Base-by-base conservation (phyloP, 1,140 invertebrate species). In the Pygmarrhopalites habei region DNA sequence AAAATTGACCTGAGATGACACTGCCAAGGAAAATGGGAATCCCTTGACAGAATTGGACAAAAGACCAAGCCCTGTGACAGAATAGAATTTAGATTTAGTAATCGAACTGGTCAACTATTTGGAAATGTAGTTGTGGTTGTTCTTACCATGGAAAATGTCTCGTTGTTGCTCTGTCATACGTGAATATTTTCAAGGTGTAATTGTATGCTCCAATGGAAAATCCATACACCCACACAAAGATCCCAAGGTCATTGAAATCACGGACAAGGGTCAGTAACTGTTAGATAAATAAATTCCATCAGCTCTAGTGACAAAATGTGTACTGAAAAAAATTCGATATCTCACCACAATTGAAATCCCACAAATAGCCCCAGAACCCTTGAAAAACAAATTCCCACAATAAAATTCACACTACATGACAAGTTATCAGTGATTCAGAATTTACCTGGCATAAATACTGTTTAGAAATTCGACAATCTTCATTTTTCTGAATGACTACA, bases 11-110 rank as follows among this genome's bases (percentile, higher is more conserved):
- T 74, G 88, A 86, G 56, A 90, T 82, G 15, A 88, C 88, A 21
- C 90, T 86, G 30, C 89, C 90, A 46, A 90, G 82, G 2, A 88
- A 83, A 23, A 90, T 86, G 10, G 89, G 87, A 70, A 92, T 82
- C 1, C 87, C 86, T 74, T 92, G 89, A 2, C 86, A 87, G 71
- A 86, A 90, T 74, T 90, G 89, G 15, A 92, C 84, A 74, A 89
- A 92, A 52, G 88, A 87, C 90, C 90, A 94, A 0, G 89, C 89
- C 58, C 88, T 79, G n/a, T n/a, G n/a, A n/a, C n/a, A n/a, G n/a
- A n/a, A n/a, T n/a, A n/a, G n/a, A n/a, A n/a, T n/a, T n/a, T n/a
- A n/a, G n/a, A n/a, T n/a, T n/a, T n/a, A n/a, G n/a, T n/a, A n/a
- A n/a, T n/a, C n/a, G n/a, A n/a, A n/a, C n/a, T n/a, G n/a, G n/a